phyloP scores from a whole-genome alignment of 2,888 invertebrate species.

The Plagodis dolabraria region DNA sequence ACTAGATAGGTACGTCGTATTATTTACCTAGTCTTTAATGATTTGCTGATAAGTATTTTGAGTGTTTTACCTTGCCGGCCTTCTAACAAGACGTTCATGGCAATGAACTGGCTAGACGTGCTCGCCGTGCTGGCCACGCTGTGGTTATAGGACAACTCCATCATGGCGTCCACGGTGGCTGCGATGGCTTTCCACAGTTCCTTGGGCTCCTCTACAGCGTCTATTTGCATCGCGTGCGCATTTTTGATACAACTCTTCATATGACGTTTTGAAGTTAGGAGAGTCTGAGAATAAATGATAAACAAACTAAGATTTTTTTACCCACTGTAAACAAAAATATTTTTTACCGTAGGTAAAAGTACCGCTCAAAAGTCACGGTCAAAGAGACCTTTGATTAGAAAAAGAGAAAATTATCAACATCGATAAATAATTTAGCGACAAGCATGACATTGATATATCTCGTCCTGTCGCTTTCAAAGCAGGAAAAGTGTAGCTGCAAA shows the following conservation, averaged over 20 bases:
- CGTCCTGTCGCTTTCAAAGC: too few species aligned
- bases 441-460: too few species aligned
- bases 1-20: too few species aligned
- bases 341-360: too few species aligned
- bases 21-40: background rate
- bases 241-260: slow-evolving; percentile 56
- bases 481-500: too few species aligned
- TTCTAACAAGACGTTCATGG: slow-evolving; percentile 82
- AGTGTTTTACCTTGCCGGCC: slow-evolving; percentile 69
- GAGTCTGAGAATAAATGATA: slow-evolving; percentile 40
- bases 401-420: too few species aligned
- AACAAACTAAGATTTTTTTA: too few species aligned
- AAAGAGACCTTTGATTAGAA: too few species aligned
- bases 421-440: too few species aligned
- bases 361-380: too few species aligned
- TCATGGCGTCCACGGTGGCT: slow-evolving; percentile 42
- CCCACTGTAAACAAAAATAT: too few species aligned
- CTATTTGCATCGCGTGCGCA: slow-evolving; percentile 58
- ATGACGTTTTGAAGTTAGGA: slow-evolving; percentile 52
- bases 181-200: slow-evolving; percentile 63
- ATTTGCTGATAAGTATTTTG: background rate
- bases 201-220: slow-evolving; percentile 46
- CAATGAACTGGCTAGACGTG: slow-evolving; percentile 81
- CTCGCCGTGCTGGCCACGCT: slow-evolving; percentile 73
- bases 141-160: slow-evolving; percentile 66